Conservation (phyloP, 2,797 vertebrate species). For the Sebastes glaucus region DNA sequence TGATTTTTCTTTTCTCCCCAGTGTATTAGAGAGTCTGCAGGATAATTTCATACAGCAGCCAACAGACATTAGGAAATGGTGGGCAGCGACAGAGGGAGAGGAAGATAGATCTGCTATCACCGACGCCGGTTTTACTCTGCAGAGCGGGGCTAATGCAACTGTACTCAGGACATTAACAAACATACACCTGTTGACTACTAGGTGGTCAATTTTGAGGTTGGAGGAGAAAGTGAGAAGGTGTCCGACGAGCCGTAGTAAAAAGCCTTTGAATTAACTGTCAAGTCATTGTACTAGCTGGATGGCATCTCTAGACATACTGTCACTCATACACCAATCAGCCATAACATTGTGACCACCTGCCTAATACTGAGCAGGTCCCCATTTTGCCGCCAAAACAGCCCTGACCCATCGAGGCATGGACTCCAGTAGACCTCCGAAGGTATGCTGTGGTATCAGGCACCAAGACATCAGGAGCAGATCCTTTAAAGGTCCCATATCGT, state of each 20-base stretch:
- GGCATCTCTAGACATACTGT: neutral
- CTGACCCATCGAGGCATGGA: no score
- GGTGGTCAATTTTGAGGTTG: neutral
- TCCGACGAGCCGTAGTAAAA: no score
- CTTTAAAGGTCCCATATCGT: no score
- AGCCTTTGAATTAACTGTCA: neutral
- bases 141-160: neutral
- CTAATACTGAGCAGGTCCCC: no score
- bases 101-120: conserved; percentile 1
- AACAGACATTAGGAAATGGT: conserved; percentile 24
- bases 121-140: neutral
- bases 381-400: no score
- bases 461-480: no score
- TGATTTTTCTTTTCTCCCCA: conserved; percentile 37
- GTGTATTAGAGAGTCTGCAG: conserved; percentile 26
- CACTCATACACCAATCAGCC: neutral
- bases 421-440: no score
- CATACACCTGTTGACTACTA: neutral
- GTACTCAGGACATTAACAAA: neutral
- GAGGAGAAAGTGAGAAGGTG: no score
- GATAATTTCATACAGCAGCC: conserved; percentile 40
- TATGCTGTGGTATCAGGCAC: no score
- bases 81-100: conserved; percentile 6
- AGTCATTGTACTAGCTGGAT: neutral
- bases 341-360: no score